phyloP scores from a whole-genome alignment of 2,113 vertebrate species.

The Sminthopsis crassicaudata region DNA sequence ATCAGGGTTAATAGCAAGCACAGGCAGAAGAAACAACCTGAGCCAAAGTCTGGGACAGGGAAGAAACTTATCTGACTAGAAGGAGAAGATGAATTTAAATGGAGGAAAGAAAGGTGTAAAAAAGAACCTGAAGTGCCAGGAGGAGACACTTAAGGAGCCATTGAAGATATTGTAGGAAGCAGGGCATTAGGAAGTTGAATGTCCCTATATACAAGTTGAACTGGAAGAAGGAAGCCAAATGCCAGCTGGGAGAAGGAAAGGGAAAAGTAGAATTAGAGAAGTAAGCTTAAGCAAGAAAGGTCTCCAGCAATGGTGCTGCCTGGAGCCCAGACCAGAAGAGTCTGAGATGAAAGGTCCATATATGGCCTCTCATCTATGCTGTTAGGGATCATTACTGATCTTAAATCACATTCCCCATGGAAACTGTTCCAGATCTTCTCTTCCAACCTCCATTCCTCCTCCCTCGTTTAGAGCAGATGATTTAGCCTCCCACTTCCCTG shows the following conservation, averaged over 20 bases:
- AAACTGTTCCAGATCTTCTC: background rate
- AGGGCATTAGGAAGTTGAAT: conserved; percentile 18
- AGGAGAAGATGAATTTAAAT: background rate
- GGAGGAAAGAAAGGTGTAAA: background rate
- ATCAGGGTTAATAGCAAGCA: background rate
- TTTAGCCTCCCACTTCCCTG: background rate
- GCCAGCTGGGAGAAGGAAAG: background rate
- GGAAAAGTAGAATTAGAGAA: background rate
- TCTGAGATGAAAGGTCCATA: background rate
- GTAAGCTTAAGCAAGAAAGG: background rate
- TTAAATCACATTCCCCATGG: background rate
- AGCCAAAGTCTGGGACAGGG: background rate
- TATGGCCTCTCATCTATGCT: background rate
- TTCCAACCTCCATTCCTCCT: background rate
- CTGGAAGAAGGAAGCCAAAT: background rate
- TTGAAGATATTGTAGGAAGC: background rate
- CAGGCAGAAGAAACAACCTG: background rate
- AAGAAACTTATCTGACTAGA: background rate
- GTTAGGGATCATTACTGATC: background rate
- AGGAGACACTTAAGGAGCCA: background rate
- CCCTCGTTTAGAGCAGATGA: background rate
- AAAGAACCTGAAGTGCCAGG: background rate
- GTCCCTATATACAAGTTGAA: background rate
- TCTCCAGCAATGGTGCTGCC: background rate
- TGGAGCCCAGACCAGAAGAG: background rate